Conservation (phyloP, 1,140 invertebrate genomes). For the Eriosoma lanigerum region DNA sequence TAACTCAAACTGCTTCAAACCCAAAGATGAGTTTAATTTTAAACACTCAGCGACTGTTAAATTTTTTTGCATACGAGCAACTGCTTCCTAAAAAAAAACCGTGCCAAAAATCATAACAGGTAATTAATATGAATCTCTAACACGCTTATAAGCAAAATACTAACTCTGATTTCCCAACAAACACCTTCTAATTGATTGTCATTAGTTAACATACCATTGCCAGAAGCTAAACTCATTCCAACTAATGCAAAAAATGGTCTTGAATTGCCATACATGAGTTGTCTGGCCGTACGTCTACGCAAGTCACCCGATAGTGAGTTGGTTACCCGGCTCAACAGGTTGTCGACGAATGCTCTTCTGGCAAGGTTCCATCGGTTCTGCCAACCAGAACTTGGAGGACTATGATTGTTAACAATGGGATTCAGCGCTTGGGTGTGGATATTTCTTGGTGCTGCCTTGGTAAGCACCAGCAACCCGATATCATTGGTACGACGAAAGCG, state of each 20-base stretch:
- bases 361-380: conserved; percentile 57
- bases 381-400: conserved; percentile 23
- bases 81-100: conserved; percentile 61
- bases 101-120: neutral
- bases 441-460: neutral
- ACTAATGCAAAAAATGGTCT: conserved; percentile 74
- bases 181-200: conserved; percentile 77
- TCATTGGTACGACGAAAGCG: conserved; percentile 32
- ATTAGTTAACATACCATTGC: conserved; percentile 73
- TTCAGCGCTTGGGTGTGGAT: conserved; percentile 28
- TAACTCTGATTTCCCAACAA: conserved; percentile 76
- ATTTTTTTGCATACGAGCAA: conserved; percentile 66
- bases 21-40: conserved; percentile 57
- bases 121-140: neutral
- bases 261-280: conserved; percentile 70
- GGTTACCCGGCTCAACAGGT: conserved; percentile 69
- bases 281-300: conserved; percentile 64
- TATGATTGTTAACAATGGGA: neutral
- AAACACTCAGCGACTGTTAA: conserved; percentile 61
- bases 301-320: conserved; percentile 67
- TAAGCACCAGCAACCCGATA: neutral
- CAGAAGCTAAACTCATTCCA: conserved; percentile 73
- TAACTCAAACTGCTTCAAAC: conserved; percentile 67
- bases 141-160: conserved; percentile 23
- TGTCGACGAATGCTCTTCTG: conserved; percentile 68